Percentiles rank a stretch among this genome's conserved stretches.
These are phyloP conservation scores for Steatornis caripensis DNA, from an alignment of 2,113 vertebrate species.

Conservation along the genomic window DNA sequence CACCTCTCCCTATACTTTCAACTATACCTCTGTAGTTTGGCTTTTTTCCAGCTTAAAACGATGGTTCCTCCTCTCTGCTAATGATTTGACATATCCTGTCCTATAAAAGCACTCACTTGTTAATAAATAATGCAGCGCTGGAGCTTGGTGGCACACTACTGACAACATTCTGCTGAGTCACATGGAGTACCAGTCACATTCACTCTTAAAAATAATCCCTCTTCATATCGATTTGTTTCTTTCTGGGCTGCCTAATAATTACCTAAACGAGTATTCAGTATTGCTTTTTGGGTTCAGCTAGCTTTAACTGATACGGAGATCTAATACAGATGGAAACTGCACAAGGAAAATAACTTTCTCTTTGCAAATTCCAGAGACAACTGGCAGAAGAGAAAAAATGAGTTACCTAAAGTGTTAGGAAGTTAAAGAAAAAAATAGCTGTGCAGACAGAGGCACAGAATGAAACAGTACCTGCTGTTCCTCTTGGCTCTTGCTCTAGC, in stretches of 20 bases:
- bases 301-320: neutral
- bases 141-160: neutral
- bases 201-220: neutral
- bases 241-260: neutral
- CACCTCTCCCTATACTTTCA: neutral
- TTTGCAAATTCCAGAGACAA: neutral
- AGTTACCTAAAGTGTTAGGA: neutral
- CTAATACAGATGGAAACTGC: neutral
- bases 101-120: neutral
- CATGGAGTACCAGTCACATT: neutral
- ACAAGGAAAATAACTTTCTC: neutral
- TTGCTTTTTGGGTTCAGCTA: neutral
- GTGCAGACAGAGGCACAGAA: neutral
- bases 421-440: neutral
- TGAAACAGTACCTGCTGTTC: constrained; percentile 88
- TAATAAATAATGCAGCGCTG: neutral
- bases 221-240: neutral
- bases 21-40: fast-evolving
- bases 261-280: neutral
- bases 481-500: constrained; percentile 95
- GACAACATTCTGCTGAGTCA: neutral
- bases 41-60: neutral
- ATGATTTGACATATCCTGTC: neutral
- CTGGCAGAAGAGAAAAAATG: neutral
- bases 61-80: neutral